Base-by-base conservation (phyloP, 2,797 vertebrate genomes). In the Macropodus opercularis region DNA sequence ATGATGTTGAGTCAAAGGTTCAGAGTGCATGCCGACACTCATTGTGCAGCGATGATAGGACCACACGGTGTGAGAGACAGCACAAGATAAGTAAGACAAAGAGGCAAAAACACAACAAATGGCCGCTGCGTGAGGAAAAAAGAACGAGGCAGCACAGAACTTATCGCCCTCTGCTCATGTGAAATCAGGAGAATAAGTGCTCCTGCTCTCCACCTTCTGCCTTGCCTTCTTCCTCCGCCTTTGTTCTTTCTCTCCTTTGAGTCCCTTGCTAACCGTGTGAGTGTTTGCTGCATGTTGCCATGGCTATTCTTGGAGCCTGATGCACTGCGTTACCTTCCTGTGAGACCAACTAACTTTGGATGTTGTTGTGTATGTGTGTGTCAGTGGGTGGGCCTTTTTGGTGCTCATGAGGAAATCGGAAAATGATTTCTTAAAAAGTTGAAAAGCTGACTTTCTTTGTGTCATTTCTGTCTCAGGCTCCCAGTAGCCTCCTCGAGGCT, bases 401-500 rank as follows among this genome's bases (percentile, higher is more conserved):
- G 40, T 71, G 51, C 23, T 41, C 59, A 62, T 55, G 15, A 71
- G 52, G 63, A 35, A 53, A 27, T 54, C 7, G 47, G 44, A 36
- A 43, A 23, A 31, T 27, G 23, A 29, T 39, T 31, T 52, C 22
- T 54, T 15, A 38, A 19, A 51, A 60, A 54, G 11, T 57, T 34
- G 6, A 56, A 27, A 10, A 5, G 43, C n/a, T n/a, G n/a, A n/a
- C n/a, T n/a, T n/a, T n/a, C n/a, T n/a, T n/a, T n/a, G n/a, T n/a
- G n/a, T 21, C 2, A 0, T 49, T 3, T 14, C 10, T 29, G 21
- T 24, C 17, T 10, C 85, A 98, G 96, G 94, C 95, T 69, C 95
- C 95, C 75, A 94, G 93, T 89, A 95, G 95, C 89, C 95, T 98
- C 84, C 91, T 97, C 85, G 96, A 98, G 91, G 95, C 95, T 61